These are phyloP conservation scores for Potamarius usumacintae DNA, from an alignment of 2,113 vertebrate species.

Conservation along the genomic window DNA sequence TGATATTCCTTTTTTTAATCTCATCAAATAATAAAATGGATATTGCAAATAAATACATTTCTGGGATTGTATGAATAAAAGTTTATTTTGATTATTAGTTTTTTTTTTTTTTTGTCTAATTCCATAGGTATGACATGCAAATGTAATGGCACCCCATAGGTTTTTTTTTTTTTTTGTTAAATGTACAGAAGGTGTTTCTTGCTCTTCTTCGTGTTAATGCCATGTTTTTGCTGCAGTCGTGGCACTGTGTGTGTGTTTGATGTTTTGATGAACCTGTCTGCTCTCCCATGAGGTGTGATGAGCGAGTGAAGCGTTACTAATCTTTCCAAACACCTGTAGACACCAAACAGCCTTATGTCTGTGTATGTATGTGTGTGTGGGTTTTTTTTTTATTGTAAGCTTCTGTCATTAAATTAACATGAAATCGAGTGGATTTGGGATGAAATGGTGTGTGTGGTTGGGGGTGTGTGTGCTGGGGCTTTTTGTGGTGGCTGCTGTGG, in stretches of 20 bases:
- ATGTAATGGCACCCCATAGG: not conserved
- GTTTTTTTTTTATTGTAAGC: not conserved
- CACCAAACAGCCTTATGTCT: conserved; percentile 9
- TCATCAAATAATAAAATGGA: not conserved
- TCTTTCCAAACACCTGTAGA: conserved; percentile 32
- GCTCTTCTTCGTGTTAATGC: not conserved
- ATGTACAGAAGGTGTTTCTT: not conserved
- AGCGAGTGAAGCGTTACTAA: conserved; percentile 60
- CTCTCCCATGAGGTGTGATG: conserved; percentile 60
- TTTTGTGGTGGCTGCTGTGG: conserved; percentile 32
- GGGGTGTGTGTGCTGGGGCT: conserved; percentile 57
- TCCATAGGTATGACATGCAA: too few relatives aligned
- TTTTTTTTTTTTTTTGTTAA: too few relatives aligned
- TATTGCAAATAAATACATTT: not conserved
- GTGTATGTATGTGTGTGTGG: not conserved
- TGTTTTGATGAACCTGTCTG: conserved; percentile 25
- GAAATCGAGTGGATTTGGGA: conserved; percentile 30
- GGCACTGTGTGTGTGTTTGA: conserved; percentile 1
- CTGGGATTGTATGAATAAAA: not conserved
- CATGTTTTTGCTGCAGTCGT: conserved; percentile 1
- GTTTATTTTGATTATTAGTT: not conserved
- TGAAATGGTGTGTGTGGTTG: conserved; percentile 56
- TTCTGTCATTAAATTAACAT: conserved; percentile 56
- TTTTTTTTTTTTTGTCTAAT: not conserved
- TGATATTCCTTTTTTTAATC: not conserved